Evolutionary conservation across 1,140 invertebrate genomes (phyloP).

Genomic region (Bombus vancouverensis): DNA sequence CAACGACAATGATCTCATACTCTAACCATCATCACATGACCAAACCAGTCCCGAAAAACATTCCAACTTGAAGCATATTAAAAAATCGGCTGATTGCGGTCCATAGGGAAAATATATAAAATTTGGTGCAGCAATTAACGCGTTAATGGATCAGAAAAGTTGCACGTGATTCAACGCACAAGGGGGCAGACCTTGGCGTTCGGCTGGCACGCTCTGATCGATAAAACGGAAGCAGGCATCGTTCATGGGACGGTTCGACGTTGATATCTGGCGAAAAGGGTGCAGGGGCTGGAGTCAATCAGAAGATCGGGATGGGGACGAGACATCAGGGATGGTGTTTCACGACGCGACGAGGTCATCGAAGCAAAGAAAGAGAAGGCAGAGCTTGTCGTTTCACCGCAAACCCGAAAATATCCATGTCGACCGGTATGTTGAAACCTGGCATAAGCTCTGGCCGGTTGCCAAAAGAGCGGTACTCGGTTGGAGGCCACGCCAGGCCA

Average conservation of each 20-base stretch:
- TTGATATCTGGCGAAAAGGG: no score
- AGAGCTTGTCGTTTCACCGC: constrained; percentile 65
- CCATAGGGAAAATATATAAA: no score
- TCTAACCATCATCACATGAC: no score
- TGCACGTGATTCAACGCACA: background rate
- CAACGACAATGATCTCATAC: no score
- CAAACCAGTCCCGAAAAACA: no score
- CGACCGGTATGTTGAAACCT: constrained; percentile 78
- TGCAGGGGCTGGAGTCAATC: no score
- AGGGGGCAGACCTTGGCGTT: background rate
- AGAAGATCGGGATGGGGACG: no score
- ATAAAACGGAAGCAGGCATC: constrained; percentile 11
- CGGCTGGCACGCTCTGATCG: background rate
- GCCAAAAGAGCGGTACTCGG: constrained; percentile 65
- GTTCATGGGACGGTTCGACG: no score
- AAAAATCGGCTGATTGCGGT: no score
- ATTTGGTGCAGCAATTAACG: no score
- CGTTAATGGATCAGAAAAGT: background rate
- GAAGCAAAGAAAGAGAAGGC: constrained; percentile 30
- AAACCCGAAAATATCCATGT: constrained; percentile 83
- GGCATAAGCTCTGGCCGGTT: constrained; percentile 77
- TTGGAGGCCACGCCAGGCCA: constrained; percentile 71
- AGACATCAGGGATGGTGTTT: constrained; percentile 17
- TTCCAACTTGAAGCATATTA: no score
- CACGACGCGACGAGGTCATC: constrained; percentile 26